Conservation (phyloP, 1,140 invertebrate species). For the Brachionus plicatilis region DNA sequence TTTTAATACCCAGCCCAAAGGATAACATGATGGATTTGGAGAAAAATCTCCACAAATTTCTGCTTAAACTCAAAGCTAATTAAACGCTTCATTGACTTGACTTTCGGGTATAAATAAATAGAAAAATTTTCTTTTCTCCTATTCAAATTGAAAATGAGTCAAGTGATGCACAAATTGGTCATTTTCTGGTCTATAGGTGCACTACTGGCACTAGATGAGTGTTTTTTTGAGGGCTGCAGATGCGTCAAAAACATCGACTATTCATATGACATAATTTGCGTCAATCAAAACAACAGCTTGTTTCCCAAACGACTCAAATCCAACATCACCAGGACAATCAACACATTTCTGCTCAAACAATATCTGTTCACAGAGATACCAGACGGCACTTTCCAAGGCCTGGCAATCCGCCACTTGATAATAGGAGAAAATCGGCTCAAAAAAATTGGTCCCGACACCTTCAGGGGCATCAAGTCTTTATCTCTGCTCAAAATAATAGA, state of each 20-base stretch:
- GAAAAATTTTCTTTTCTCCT: background rate
- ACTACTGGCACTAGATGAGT: background rate
- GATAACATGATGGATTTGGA: background rate
- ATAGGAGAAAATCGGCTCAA: background rate
- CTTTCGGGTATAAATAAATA: background rate
- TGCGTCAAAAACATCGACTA: constrained; percentile 7
- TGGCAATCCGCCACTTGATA: background rate
- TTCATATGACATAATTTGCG: constrained; percentile 10
- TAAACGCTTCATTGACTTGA: background rate
- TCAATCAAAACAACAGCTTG: background rate
- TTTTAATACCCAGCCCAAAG: background rate
- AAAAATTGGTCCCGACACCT: background rate
- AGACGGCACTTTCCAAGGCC: background rate
- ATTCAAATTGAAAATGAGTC: background rate
- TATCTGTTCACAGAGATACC: background rate
- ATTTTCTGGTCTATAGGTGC: background rate
- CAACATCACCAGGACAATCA: background rate
- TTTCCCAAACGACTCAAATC: background rate
- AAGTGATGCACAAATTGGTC: background rate
- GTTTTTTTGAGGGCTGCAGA: constrained; percentile 4
- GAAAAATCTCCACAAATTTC: background rate
- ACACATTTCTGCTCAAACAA: constrained; percentile 27
- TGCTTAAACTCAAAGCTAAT: background rate
- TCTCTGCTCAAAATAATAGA: background rate
- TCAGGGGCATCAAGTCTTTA: background rate